Base-by-base conservation (phyloP, 2,888 invertebrate species). In the Lagria hirta region DNA sequence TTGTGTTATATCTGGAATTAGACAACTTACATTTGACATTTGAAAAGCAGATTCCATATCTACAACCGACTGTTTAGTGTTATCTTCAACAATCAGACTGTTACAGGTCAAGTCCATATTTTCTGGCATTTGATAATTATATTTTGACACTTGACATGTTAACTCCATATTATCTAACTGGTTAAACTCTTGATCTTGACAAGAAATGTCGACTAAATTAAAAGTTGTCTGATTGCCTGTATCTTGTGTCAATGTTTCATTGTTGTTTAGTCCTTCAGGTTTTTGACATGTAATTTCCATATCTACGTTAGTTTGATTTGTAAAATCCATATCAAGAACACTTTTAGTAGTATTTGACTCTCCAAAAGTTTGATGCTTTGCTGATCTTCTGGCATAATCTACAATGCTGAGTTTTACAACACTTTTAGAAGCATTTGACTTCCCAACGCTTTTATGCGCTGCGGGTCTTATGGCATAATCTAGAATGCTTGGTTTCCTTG, bases 71-170 rank as follows among this genome's bases (percentile, higher is more conserved):
- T n/a, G n/a, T n/a, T n/a, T n/a, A n/a, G n/a, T n/a, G n/a, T 23
- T 23, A 23, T 10, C 23, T 23, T n/a, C 10, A 6, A 10, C 4
- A 23, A 23, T 27, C 10, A 42, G 28, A 28, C 28, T 21, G n/a
- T 12, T 18, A 37, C 37, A 41, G 2, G 52, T 49, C 15, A 52
- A 42, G 28, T 43, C 42, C 42, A 48, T 49, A 42, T 36, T 20
- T 3, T 5, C 13, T 14, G n/a, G n/a, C 10, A 18, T 8, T 18
- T 7, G 4, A 21, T 6, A 4, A 3, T 21, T 33, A 7, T n/a
- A 12, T 12, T 10, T 3, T 4, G 12, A 7, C 2, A 16, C 2
- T 7, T 21, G 20, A 21, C 24, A 11, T 7, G 43, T 47, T 29
- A 42, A 42, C 16, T 38, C 41, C 41, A 43, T 38, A 15, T 33